Percentiles rank a stretch among this genome's conserved stretches.
phyloP scores from a whole-genome alignment of 2,113 vertebrate species.

The Cromileptes altivelis region DNA sequence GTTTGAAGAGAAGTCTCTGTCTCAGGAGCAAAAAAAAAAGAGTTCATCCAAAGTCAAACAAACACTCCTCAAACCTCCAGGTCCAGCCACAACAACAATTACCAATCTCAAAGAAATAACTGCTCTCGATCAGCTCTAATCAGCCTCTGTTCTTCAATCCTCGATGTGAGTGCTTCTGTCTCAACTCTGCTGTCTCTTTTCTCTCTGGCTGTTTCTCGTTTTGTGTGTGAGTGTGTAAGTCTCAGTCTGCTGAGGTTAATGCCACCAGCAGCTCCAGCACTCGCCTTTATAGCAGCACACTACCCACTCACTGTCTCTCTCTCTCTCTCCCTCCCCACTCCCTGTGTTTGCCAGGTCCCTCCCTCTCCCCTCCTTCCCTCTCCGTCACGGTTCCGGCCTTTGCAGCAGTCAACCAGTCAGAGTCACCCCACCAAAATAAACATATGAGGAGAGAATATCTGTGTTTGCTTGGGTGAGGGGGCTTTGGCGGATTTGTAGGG shows the following conservation, averaged over 20 bases:
- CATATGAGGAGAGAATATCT: constrained; percentile 43
- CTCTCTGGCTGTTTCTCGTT: constrained; percentile 30
- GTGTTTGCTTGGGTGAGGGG: not conserved
- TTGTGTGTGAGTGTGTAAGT: constrained; percentile 35
- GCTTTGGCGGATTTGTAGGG: not conserved
- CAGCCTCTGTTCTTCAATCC: constrained; percentile 18
- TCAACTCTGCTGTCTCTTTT: constrained; percentile 24
- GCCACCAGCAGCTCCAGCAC: constrained; percentile 60
- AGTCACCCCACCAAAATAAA: constrained; percentile 82
- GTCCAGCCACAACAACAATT: constrained; percentile 4
- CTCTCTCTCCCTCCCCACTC: constrained; percentile 28
- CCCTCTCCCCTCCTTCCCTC: constrained; percentile 44
- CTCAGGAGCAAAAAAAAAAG: constrained; percentile 24
- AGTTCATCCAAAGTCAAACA: constrained; percentile 25
- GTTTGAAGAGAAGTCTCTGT: not conserved
- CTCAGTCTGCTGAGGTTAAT: constrained; percentile 64
- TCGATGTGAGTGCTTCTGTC: constrained; percentile 1
- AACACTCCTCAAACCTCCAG: constrained; percentile 26
- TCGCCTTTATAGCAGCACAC: constrained; percentile 79
- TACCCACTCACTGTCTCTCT: constrained; percentile 49
- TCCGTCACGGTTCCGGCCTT: constrained; percentile 72
- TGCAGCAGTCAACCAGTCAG: constrained; percentile 61
- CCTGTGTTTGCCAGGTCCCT: constrained; percentile 38
- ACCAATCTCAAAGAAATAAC: not conserved
- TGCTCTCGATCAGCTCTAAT: not conserved